phyloP scores from a whole-genome alignment of 2,888 invertebrate genomes.

The Dendrolimus houi region DNA sequence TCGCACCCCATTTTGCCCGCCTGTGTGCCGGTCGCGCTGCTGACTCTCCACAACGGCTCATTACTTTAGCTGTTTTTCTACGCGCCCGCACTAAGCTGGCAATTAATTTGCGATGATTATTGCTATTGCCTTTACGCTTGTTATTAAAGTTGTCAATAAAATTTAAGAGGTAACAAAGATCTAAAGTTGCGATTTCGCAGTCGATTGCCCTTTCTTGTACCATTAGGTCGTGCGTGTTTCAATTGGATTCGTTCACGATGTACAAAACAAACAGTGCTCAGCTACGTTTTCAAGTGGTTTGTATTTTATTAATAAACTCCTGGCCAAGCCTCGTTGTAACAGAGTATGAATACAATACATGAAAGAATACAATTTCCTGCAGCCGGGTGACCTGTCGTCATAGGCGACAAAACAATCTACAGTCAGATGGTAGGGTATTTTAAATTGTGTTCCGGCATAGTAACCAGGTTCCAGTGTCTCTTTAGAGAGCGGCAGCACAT shows the following conservation, averaged over 20 bases:
- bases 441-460: no score
- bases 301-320: background rate
- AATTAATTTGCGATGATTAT: constrained; percentile 68
- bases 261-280: constrained; percentile 41
- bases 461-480: no score
- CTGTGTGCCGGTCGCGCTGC: constrained; percentile 24
- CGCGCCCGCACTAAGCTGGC: constrained; percentile 45
- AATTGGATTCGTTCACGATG: constrained; percentile 54
- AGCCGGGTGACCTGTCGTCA: no score
- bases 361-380: no score
- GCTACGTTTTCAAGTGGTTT: constrained; percentile 49
- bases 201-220: constrained; percentile 53
- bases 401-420: no score
- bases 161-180: constrained; percentile 67
- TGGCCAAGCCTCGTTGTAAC: no score
- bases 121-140: constrained; percentile 60
- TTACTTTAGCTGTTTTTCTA: constrained; percentile 58
- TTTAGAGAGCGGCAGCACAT: no score
- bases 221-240: constrained; percentile 52
- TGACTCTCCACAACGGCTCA: constrained; percentile 28
- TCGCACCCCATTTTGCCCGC: constrained; percentile 30
- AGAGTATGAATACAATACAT: no score
- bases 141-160: constrained; percentile 69
- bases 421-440: no score
- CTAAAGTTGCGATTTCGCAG: constrained; percentile 62